Conservation (phyloP, 2,113 vertebrate species). For the Plestiodon gilberti region DNA sequence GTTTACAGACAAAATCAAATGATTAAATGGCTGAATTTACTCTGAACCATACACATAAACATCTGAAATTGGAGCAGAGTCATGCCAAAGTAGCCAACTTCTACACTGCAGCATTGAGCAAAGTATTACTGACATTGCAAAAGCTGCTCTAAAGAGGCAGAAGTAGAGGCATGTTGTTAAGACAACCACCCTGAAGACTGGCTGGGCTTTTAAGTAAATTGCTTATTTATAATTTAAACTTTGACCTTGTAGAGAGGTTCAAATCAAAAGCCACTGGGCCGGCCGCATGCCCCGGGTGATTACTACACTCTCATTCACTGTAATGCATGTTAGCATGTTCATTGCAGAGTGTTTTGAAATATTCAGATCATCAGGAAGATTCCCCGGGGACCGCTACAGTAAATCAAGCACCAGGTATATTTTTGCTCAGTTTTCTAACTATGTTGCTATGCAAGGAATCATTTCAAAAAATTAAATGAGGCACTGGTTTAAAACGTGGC, state of each 20-base stretch:
- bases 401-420: conserved; percentile 31
- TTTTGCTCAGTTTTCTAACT: neutral
- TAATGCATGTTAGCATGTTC: conserved; percentile 38
- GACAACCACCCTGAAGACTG: neutral
- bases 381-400: conserved; percentile 48
- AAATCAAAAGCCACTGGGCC: neutral
- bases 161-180: neutral
- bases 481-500: neutral
- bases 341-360: conserved; percentile 43
- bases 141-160: neutral
- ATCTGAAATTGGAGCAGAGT: neutral
- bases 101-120: neutral
- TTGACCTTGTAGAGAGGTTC: conserved; percentile 34
- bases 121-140: neutral
- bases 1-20: too few relatives aligned
- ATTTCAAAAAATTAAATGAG: conserved; percentile 21
- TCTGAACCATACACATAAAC: neutral
- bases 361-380: conserved; percentile 41
- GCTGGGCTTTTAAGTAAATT: conserved; percentile 9
- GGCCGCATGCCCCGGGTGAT: conserved; percentile 6
- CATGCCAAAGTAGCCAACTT: too few relatives aligned
- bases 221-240: conserved; percentile 32
- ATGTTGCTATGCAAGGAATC: neutral
- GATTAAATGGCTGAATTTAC: neutral
- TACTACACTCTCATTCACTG: conserved; percentile 22